A percentile compares a stretch with the other conserved stretches of the same genome.
These are phyloP conservation scores for Amphiduros pacificus DNA, from an alignment of 2,888 invertebrate genomes.

Conservation along the genomic window DNA sequence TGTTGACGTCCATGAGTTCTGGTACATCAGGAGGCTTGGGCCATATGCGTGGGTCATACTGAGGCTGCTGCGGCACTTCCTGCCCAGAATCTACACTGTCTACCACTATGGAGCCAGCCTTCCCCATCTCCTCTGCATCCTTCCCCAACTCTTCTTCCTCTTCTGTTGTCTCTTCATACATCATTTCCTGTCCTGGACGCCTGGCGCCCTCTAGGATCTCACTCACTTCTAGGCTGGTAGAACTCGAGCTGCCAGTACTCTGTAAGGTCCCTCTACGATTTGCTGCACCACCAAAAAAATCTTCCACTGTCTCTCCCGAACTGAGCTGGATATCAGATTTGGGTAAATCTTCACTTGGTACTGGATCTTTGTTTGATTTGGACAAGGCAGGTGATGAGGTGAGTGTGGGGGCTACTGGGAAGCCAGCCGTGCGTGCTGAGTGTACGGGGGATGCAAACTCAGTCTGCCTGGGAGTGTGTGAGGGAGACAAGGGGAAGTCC, in stretches of 20 bases:
- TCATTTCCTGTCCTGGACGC: slow-evolving; percentile 18
- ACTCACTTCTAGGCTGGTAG: slow-evolving; percentile 81
- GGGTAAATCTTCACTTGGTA: not conserved
- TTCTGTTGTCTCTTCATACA: slow-evolving; percentile 15
- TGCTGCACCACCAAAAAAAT: not conserved
- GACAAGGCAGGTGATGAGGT: slow-evolving; percentile 2
- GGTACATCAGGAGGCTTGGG: slow-evolving; percentile 40
- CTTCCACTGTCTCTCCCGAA: not conserved
- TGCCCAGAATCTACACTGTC: not conserved
- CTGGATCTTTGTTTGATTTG: too few relatives aligned
- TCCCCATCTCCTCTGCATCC: slow-evolving; percentile 12
- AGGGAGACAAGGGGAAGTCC: too few relatives aligned
- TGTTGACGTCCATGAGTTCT: slow-evolving; percentile 12
- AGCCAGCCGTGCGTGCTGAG: too few relatives aligned
- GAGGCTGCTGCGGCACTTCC: not conserved
- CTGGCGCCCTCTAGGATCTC: slow-evolving; percentile 69
- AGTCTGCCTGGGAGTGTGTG: too few relatives aligned
- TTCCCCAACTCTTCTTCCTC: slow-evolving; percentile 23
- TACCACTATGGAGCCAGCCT: not conserved
- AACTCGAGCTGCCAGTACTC: slow-evolving; percentile 71
- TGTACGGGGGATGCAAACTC: too few relatives aligned
- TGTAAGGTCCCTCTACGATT: slow-evolving; percentile 12
- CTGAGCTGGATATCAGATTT: slow-evolving; percentile 1
- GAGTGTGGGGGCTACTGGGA: slow-evolving; percentile 2
- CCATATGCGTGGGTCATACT: slow-evolving; percentile 35